Base-by-base conservation (phyloP, 2,797 vertebrate genomes). In the Odontamblyopus lacepedii region DNA sequence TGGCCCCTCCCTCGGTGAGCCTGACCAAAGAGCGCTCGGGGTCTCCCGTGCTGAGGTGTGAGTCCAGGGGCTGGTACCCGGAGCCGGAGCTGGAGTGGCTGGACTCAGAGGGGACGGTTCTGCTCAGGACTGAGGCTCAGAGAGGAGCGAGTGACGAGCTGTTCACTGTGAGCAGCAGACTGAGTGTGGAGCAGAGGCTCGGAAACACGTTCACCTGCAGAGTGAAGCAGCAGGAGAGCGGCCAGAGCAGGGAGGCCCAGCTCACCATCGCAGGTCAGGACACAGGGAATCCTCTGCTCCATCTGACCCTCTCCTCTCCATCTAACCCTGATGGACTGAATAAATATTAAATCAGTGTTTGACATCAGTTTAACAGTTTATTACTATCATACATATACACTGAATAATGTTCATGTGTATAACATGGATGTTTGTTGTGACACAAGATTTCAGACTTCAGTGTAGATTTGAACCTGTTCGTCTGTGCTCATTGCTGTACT, bases 81-180 rank as follows among this genome's bases (percentile, higher is more conserved):
- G 26, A 77, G 53, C 82, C 82, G 48, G 64, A 70, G 48, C 32
- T 67, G 66, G 27, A 76, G 19, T 81, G 76, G 82, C 48, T 68
- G 69, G 69, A 76, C 50, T 63, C 35, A 19, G 60, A 62, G 60
- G 60, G 60, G 60, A 62, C 60, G 60, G 60, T 62, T 18, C 29
- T 62, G 29, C 29, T 35, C 29, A 62, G 29, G 29, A 35, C 60
- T 16, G 29, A 35, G 60, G 13, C 60, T 62, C 60, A 62, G 60
- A 62, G 30, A 62, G 60, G 30, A 60, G 57, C 27, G 15, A 62
- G 30, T 6, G 64, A 78, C 27, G 50, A 15, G 18, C 62, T 65
- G 41, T 78, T 70, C 32, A 70, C 29, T 72, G 60, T 77, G 44
- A 72, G 29, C 61, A 64, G 66, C 59, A 69, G 29, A 27, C 48